Evolutionary conservation across 2,888 invertebrate species (phyloP).

Genomic region (Aplocera efformata): DNA sequence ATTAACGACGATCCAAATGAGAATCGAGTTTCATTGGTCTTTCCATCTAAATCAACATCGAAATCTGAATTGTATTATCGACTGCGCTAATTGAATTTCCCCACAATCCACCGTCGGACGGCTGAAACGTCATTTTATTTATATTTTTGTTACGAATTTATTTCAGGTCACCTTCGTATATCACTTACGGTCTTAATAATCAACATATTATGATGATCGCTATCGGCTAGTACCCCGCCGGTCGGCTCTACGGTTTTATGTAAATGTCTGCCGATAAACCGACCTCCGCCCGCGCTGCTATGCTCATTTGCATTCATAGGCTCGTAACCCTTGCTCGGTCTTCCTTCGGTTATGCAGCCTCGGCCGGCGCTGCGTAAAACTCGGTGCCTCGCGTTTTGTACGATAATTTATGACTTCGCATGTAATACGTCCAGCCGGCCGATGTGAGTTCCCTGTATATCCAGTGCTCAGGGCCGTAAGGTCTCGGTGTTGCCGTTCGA

Average conservation of each 20-base stretch:
- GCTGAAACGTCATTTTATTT: slow-evolving; percentile 1
- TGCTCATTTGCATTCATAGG: slow-evolving; percentile 80
- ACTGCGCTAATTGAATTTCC: slow-evolving; percentile 24
- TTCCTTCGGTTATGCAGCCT: slow-evolving; percentile 60
- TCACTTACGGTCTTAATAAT: slow-evolving; percentile 42
- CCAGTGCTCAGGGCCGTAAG: slow-evolving; percentile 57
- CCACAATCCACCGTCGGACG: slow-evolving; percentile 21
- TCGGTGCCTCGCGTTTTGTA: slow-evolving; percentile 68
- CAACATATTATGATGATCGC: slow-evolving; percentile 50
- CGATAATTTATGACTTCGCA: slow-evolving; percentile 76
- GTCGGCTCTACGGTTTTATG: slow-evolving; percentile 68
- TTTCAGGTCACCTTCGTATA: no score
- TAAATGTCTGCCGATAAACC: slow-evolving; percentile 74
- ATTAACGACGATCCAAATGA: slow-evolving; percentile 37
- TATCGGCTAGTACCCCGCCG: slow-evolving; percentile 56
- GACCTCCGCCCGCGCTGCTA: slow-evolving; percentile 59
- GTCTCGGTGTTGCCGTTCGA: slow-evolving; percentile 71
- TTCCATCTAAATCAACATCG: slow-evolving; percentile 31
- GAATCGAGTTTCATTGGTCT: slow-evolving; percentile 31
- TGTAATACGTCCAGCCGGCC: slow-evolving; percentile 69
- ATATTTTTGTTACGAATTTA: slow-evolving; percentile 22
- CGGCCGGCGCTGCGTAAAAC: slow-evolving; percentile 65
- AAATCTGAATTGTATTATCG: slow-evolving; percentile 22
- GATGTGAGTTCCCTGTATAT: slow-evolving; percentile 71
- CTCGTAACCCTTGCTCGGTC: slow-evolving; percentile 76